These are phyloP conservation scores for Hymenopus coronatus DNA, from an alignment of 2,888 invertebrate genomes.

Conservation along the genomic window DNA sequence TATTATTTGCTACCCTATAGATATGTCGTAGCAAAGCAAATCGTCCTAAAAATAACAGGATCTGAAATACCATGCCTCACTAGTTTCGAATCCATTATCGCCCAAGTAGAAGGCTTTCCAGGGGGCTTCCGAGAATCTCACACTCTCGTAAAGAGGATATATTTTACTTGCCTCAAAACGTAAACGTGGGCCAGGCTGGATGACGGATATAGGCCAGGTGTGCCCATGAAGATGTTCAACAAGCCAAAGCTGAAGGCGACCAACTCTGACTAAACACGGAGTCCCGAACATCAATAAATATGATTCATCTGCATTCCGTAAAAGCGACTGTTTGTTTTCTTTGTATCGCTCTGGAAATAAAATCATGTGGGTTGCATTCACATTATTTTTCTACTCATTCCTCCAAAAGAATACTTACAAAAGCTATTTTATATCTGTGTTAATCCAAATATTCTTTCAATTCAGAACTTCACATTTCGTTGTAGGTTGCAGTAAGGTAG, in stretches of 20 bases:
- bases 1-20: background rate
- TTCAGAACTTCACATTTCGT: no score
- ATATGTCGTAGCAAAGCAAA: background rate
- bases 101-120: background rate
- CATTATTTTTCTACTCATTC: rapidly evolving
- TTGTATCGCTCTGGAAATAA: no score
- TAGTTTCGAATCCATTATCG: background rate
- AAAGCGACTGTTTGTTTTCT: background rate
- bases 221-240: background rate
- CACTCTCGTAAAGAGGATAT: background rate
- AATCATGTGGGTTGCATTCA: no score
- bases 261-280: background rate
- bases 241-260: background rate
- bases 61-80: background rate
- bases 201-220: background rate
- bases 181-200: background rate
- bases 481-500: no score
- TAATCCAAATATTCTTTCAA: no score
- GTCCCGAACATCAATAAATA: background rate
- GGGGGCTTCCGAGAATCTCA: background rate
- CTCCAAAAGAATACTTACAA: no score
- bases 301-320: background rate
- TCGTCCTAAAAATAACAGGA: background rate
- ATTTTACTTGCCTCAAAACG: background rate
- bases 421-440: no score